These are phyloP conservation scores for Phrynocephalus forsythii DNA, from an alignment of 2,797 vertebrate genomes.

Conservation along the genomic window DNA sequence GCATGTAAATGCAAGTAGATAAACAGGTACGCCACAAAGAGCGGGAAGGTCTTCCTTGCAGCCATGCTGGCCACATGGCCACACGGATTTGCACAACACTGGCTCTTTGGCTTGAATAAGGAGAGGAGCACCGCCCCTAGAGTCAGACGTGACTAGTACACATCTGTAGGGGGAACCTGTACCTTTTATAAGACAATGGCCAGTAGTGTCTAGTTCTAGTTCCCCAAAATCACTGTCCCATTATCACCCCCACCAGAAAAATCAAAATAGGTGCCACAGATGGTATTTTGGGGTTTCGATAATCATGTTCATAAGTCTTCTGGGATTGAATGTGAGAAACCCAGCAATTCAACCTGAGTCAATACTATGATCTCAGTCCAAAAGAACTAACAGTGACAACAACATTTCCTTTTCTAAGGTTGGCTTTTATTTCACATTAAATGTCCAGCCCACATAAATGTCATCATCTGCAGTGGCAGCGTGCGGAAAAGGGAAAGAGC, in stretches of 20 bases:
- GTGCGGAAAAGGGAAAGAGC: too few species aligned
- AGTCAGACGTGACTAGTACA: too few species aligned
- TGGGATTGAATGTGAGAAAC: not conserved
- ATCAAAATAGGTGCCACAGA: not conserved
- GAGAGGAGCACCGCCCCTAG: too few species aligned
- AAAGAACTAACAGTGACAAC: not conserved
- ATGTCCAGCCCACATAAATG: not conserved
- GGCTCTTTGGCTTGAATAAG: too few species aligned
- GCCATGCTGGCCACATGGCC: too few species aligned
- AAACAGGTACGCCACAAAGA: too few species aligned
- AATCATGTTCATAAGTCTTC: not conserved
- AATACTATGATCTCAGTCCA: not conserved
- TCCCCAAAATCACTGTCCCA: not conserved
- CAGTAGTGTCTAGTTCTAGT: not conserved
- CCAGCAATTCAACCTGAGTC: not conserved
- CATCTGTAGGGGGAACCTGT: too few species aligned
- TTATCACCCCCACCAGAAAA: not conserved
- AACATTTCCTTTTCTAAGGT: not conserved
- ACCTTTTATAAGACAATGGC: not conserved
- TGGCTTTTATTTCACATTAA: not conserved
- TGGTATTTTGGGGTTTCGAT: not conserved
- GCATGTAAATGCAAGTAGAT: too few species aligned
- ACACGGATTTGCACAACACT: too few species aligned
- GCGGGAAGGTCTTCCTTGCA: too few species aligned
- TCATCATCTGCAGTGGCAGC: too few species aligned